Percentiles rank a stretch among this genome's conserved stretches.
Evolutionary conservation across 2,113 vertebrate species (phyloP).

Genomic region (Gambusia affinis): DNA sequence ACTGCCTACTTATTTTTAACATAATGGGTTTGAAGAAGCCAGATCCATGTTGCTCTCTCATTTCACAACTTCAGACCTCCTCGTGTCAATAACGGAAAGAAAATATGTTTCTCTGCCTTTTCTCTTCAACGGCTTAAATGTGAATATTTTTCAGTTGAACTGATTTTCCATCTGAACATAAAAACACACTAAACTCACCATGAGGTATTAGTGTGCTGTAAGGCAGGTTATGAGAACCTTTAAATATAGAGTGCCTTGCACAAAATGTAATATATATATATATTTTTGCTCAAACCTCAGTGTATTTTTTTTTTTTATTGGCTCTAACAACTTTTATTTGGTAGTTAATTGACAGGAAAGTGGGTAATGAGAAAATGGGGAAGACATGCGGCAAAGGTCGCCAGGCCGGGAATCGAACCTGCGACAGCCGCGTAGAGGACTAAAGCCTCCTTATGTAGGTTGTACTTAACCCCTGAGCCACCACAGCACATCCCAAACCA

Average conservation of each 20-base stretch:
- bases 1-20: slow-evolving; percentile 65
- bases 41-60: slow-evolving; percentile 32
- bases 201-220: slow-evolving; percentile 45
- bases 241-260: slow-evolving; percentile 38
- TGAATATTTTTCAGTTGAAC: not conserved
- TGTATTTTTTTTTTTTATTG: not conserved
- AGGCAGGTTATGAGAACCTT: slow-evolving; percentile 27
- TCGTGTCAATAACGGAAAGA: slow-evolving; percentile 28
- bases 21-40: slow-evolving; percentile 57
- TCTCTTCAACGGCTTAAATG: slow-evolving; percentile 46
- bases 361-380: no score
- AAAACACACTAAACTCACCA: slow-evolving; percentile 43
- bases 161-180: slow-evolving; percentile 22
- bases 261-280: no score
- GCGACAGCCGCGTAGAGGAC: no score
- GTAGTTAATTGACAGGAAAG: no score
- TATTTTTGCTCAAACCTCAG: not conserved
- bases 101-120: slow-evolving; percentile 14
- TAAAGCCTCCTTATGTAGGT: no score
- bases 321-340: no score
- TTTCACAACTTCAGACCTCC: slow-evolving; percentile 14
- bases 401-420: no score
- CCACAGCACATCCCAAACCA: not conserved
- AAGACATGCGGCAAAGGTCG: no score
- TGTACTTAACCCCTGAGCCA: no score